These are phyloP conservation scores for Synanceia verrucosa DNA, from an alignment of 2,797 vertebrate genomes.

Conservation along the genomic window DNA sequence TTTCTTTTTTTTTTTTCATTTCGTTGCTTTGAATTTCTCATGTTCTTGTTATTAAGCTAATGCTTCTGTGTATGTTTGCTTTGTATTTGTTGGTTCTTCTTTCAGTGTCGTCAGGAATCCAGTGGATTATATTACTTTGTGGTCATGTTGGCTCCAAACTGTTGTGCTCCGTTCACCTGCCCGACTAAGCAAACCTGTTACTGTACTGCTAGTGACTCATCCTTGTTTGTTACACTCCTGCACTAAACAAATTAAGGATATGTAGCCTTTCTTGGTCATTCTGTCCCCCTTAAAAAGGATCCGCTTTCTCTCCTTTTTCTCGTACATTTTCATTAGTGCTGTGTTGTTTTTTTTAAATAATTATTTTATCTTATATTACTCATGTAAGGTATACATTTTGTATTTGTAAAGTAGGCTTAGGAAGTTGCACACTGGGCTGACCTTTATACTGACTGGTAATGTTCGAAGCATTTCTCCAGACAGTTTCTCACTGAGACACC, in stretches of 20 bases:
- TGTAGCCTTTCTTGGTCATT: slow-evolving; percentile 72
- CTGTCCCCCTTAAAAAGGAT: slow-evolving; percentile 51
- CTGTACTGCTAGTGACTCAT: slow-evolving; percentile 74
- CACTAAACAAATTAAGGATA: slow-evolving; percentile 82
- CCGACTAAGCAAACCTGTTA: slow-evolving; percentile 49
- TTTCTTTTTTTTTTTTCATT: slow-evolving; percentile 71
- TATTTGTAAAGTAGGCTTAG: slow-evolving; percentile 76
- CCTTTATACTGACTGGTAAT: slow-evolving; percentile 66
- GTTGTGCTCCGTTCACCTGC: slow-evolving; percentile 57
- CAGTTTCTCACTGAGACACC: slow-evolving; percentile 43
- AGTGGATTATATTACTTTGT: slow-evolving; percentile 68
- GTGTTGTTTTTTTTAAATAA: slow-evolving; percentile 42
- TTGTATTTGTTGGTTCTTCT: slow-evolving; percentile 66
- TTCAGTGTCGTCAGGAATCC: slow-evolving; percentile 58
- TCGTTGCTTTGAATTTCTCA: slow-evolving; percentile 63
- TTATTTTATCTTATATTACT: slow-evolving; percentile 58
- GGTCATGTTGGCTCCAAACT: slow-evolving; percentile 64
- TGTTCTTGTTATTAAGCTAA: slow-evolving; percentile 62
- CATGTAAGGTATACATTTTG: slow-evolving; percentile 70
- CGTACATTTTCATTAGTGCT: slow-evolving; percentile 62
- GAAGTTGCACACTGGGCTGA: slow-evolving; percentile 75
- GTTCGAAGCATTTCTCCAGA: slow-evolving; percentile 47
- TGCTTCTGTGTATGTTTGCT: slow-evolving; percentile 71
- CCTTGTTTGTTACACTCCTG: slow-evolving; percentile 81
- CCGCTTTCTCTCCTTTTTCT: slow-evolving; percentile 39